phyloP scores from a whole-genome alignment of 2,888 invertebrate species.

The Tubiluchus corallicola region DNA sequence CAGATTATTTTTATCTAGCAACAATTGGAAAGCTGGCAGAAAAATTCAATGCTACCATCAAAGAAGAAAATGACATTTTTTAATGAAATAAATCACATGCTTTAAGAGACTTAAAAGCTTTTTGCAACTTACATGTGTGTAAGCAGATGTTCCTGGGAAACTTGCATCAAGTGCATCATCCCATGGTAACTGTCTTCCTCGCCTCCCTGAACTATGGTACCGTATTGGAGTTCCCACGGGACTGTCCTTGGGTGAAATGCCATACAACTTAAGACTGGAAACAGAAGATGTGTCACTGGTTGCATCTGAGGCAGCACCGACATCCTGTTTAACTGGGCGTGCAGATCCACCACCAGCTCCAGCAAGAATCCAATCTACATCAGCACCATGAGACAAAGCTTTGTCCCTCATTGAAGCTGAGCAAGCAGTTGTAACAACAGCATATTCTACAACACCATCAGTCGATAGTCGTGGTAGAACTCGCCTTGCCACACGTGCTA shows the following conservation, averaged over 20 bases:
- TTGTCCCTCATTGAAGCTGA: constrained; percentile 19
- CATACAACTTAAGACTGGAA: not conserved
- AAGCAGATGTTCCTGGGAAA: too few relatives aligned
- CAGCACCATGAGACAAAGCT: constrained; percentile 35
- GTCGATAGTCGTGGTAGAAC: constrained; percentile 46
- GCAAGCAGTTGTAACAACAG: constrained; percentile 40
- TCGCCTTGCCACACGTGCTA: constrained; percentile 50
- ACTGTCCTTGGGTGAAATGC: not conserved
- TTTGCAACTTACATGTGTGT: too few relatives aligned
- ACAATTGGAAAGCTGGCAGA: too few relatives aligned
- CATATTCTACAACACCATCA: constrained; percentile 55
- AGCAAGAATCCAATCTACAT: constrained; percentile 54
- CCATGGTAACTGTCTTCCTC: not conserved
- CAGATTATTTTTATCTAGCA: too few relatives aligned
- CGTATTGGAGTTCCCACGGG: not conserved
- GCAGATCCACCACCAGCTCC: constrained; percentile 18
- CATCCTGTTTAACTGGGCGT: constrained; percentile 7
- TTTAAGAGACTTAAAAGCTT: too few relatives aligned
- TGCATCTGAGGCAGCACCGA: not conserved
- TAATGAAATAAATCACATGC: too few relatives aligned
- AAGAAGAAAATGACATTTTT: too few relatives aligned
- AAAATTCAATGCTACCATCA: too few relatives aligned
- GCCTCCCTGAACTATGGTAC: not conserved
- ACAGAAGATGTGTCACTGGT: not conserved
- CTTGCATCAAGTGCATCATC: too few relatives aligned